These are phyloP conservation scores for Morpho helenor DNA, from an alignment of 2,888 invertebrate genomes.

Conservation along the genomic window DNA sequence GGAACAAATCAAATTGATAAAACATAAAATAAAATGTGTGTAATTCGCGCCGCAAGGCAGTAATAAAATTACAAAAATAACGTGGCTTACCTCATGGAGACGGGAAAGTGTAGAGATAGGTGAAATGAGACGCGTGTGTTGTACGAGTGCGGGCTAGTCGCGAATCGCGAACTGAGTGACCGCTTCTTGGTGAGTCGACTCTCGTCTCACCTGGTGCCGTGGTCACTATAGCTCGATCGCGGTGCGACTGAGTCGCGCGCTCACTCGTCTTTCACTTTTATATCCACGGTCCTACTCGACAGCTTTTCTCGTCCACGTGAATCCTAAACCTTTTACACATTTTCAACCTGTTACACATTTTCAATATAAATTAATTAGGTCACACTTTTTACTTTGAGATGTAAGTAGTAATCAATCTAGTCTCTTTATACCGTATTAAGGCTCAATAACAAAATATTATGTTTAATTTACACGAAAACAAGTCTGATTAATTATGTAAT, in stretches of 20 bases:
- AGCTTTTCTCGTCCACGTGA: conserved; percentile 45
- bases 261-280: conserved; percentile 59
- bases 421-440: too few relatives aligned
- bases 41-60: conserved; percentile 23
- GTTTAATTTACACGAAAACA: too few relatives aligned
- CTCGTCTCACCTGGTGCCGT: conserved; percentile 30
- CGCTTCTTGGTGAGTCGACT: conserved; percentile 7
- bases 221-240: conserved; percentile 39
- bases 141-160: conserved; percentile 8
- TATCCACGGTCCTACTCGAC: conserved; percentile 64
- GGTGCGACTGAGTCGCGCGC: conserved; percentile 65
- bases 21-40: conserved; percentile 5
- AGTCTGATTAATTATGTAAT: too few relatives aligned
- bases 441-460: too few relatives aligned
- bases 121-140: conserved; percentile 1
- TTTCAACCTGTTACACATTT: conserved; percentile 10
- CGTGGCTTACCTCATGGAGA: conserved; percentile 26
- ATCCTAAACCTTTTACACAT: conserved; percentile 35
- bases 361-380: not conserved
- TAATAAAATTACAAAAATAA: conserved; percentile 13
- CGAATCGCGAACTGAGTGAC: conserved; percentile 15
- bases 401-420: too few relatives aligned
- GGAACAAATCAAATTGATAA: conserved; percentile 8
- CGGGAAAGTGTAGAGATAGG: conserved; percentile 12
- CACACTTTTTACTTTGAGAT: too few relatives aligned